phyloP scores from a whole-genome alignment of 2,797 vertebrate species.

The Neopelma chrysocephalum region DNA sequence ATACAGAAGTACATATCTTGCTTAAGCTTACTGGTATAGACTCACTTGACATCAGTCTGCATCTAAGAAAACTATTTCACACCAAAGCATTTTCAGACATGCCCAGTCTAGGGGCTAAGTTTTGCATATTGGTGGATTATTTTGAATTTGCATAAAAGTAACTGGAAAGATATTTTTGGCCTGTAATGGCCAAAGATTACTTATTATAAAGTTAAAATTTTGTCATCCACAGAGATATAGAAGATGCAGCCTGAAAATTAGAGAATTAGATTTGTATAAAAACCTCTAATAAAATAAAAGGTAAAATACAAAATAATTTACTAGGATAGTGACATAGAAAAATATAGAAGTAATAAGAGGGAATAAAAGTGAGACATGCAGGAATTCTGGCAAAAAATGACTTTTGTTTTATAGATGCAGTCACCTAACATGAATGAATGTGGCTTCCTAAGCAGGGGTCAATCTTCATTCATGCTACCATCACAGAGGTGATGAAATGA shows the following conservation, averaged over 20 bases:
- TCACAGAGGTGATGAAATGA: conserved; percentile 7
- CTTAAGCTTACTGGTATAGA: neutral
- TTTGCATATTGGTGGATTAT: neutral
- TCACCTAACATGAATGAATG: conserved; percentile 22
- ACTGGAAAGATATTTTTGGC: neutral
- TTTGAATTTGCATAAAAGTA: neutral
- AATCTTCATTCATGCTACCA: conserved; percentile 13
- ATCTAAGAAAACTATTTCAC: neutral
- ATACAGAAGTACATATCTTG: neutral
- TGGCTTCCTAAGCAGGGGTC: conserved; percentile 16
- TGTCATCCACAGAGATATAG: neutral
- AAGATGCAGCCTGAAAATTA: neutral
- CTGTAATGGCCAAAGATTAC: neutral
- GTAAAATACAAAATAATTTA: neutral
- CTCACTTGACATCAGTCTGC: neutral
- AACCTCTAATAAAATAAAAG: neutral
- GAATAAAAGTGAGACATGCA: neutral
- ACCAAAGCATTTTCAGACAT: neutral
- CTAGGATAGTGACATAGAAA: neutral
- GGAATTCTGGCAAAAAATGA: neutral
- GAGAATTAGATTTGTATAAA: neutral
- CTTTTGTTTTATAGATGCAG: conserved; percentile 17
- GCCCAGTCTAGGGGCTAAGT: neutral
- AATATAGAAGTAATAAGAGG: neutral
- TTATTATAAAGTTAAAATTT: neutral